Evolutionary conservation across 2,113 vertebrate genomes (phyloP).

Genomic region (Podarcis cretensis): DNA sequence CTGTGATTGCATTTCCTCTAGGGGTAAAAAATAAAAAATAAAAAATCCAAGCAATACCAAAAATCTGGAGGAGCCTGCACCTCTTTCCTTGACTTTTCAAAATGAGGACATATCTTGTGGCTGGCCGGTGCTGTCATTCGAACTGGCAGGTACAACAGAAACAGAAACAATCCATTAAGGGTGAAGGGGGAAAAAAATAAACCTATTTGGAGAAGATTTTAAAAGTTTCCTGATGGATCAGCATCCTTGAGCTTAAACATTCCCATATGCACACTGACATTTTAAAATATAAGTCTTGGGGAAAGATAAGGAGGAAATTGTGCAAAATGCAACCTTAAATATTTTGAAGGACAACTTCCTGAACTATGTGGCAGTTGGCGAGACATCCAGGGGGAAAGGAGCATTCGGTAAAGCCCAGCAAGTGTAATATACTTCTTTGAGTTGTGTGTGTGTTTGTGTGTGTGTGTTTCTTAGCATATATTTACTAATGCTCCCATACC

Average conservation of each 20-base stretch:
- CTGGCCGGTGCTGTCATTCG: not conserved
- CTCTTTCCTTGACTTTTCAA: constrained; percentile 9
- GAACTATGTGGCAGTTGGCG: constrained; percentile 73
- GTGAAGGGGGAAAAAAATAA: not conserved
- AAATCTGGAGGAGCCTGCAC: not conserved
- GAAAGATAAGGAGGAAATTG: constrained; percentile 78
- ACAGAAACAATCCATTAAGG: constrained; percentile 33
- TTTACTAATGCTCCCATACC: constrained; percentile 50
- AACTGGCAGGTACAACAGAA: constrained; percentile 36
- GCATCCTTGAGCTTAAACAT: constrained; percentile 73
- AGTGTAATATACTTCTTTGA: constrained; percentile 27
- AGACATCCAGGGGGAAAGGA: constrained; percentile 56
- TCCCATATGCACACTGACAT: constrained; percentile 74
- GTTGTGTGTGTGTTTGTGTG: constrained; percentile 35
- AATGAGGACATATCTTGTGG: not conserved
- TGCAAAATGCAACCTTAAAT: constrained; percentile 79
- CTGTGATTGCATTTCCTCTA: not conserved
- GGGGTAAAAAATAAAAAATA: not conserved
- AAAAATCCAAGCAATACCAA: not conserved
- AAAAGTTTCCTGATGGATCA: constrained; percentile 65
- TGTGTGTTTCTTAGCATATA: not conserved
- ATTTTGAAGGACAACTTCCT: constrained; percentile 77
- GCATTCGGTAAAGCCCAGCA: constrained; percentile 35
- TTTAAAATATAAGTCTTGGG: constrained; percentile 72
- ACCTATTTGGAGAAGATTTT: constrained; percentile 53